Conservation (phyloP, 2,797 vertebrate genomes). For the Sitta carolinensis region DNA sequence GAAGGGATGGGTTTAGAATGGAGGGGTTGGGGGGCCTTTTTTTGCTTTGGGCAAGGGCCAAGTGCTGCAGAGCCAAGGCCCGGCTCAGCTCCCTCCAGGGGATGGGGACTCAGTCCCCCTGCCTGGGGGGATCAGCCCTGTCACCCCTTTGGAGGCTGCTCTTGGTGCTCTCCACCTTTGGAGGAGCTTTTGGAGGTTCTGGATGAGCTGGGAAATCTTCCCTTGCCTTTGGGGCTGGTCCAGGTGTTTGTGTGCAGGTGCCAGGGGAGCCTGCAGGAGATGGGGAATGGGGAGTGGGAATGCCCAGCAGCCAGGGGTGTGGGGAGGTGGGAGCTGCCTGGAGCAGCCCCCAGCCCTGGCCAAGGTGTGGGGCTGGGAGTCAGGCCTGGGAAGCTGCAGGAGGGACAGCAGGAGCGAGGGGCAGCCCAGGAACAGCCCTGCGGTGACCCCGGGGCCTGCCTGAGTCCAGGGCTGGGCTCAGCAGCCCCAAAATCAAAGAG, state of each 20-base stretch:
- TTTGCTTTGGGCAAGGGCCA: background rate
- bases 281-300: background rate
- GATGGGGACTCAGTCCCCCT: background rate
- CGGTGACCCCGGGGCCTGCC: accelerated
- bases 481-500: background rate
- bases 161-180: too few relatives aligned
- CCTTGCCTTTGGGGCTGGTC: background rate
- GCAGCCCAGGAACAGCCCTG: background rate
- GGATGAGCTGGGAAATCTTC: background rate
- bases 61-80: background rate
- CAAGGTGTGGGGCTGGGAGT: background rate
- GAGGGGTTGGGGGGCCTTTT: background rate
- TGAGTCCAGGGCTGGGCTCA: background rate
- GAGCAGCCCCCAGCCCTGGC: background rate
- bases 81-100: background rate
- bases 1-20: background rate
- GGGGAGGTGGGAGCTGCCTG: background rate
- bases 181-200: background rate
- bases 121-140: background rate
- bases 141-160: background rate
- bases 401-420: background rate
- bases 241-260: background rate
- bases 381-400: background rate
- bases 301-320: accelerated
- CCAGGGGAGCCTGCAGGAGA: background rate